Evolutionary conservation across 2,113 vertebrate genomes (phyloP).

Genomic region (Petrocephalus zakoni): DNA sequence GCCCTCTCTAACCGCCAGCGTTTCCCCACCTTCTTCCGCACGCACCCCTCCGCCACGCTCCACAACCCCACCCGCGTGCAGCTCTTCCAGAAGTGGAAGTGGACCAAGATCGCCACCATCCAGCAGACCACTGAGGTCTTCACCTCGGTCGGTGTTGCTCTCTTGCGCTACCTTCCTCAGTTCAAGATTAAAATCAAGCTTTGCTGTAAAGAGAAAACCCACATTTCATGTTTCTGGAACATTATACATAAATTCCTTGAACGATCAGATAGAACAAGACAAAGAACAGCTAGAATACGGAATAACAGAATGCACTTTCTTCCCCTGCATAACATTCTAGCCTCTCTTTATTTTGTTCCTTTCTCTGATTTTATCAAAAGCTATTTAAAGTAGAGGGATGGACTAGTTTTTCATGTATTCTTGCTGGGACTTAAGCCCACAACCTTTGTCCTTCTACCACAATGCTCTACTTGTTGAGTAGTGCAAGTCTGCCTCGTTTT

Average conservation of each 20-base stretch:
- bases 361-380: not conserved
- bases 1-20: slow-evolving; percentile 89
- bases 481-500: not conserved
- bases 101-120: slow-evolving; percentile 95
- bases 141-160: slow-evolving; percentile 73
- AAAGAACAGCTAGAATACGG: not conserved
- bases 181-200: not conserved
- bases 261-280: not conserved
- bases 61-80: slow-evolving; percentile 90
- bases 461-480: not conserved
- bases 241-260: not conserved
- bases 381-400: not conserved
- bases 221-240: not conserved
- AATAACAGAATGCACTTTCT: not conserved
- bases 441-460: not conserved
- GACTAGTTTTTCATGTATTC: not conserved
- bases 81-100: slow-evolving; percentile 92
- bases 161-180: slow-evolving; percentile 18
- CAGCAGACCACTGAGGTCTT: slow-evolving; percentile 96
- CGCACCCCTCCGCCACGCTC: slow-evolving; percentile 85
- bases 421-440: not conserved
- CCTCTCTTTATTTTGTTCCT: not conserved
- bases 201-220: not conserved
- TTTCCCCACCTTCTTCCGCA: slow-evolving; percentile 91
- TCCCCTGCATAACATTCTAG: slow-evolving; percentile 16